phyloP scores from a whole-genome alignment of 2,113 vertebrate genomes.

The Coptodon rendalli region DNA sequence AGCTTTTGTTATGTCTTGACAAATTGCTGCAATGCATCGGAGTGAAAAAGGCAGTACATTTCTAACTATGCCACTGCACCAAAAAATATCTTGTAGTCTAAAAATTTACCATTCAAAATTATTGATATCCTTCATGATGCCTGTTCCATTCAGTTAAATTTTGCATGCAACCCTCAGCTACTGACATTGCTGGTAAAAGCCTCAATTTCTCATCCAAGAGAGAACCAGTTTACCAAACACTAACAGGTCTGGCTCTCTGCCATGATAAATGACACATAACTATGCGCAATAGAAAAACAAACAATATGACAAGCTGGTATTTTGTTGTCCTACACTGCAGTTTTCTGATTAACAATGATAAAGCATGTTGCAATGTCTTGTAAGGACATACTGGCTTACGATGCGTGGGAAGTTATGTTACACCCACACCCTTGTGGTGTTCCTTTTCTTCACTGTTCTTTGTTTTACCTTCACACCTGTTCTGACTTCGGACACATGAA shows the following conservation, averaged over 20 bases:
- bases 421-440: constrained; percentile 22
- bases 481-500: constrained; percentile 44
- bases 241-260: constrained; percentile 32
- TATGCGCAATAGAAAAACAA: constrained; percentile 20
- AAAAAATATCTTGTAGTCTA: neutral
- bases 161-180: neutral
- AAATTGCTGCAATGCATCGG: neutral
- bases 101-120: neutral
- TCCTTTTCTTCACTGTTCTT: constrained; percentile 18
- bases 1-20: neutral
- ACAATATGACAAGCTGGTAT: constrained; percentile 26
- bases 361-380: constrained; percentile 40
- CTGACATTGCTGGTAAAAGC: constrained; percentile 57
- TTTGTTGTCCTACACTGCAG: neutral
- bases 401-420: constrained; percentile 43
- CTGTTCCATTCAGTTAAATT: neutral
- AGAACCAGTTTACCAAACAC: constrained; percentile 10
- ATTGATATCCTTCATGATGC: neutral
- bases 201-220: constrained; percentile 55
- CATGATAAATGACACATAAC: constrained; percentile 31
- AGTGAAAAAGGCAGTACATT: neutral
- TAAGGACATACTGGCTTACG: constrained; percentile 11
- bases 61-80: neutral
- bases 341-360: constrained; percentile 37
- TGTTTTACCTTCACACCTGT: constrained; percentile 56